These are phyloP conservation scores for Pygoscelis adeliae DNA, from an alignment of 2,113 vertebrate genomes.

Conservation along the genomic window DNA sequence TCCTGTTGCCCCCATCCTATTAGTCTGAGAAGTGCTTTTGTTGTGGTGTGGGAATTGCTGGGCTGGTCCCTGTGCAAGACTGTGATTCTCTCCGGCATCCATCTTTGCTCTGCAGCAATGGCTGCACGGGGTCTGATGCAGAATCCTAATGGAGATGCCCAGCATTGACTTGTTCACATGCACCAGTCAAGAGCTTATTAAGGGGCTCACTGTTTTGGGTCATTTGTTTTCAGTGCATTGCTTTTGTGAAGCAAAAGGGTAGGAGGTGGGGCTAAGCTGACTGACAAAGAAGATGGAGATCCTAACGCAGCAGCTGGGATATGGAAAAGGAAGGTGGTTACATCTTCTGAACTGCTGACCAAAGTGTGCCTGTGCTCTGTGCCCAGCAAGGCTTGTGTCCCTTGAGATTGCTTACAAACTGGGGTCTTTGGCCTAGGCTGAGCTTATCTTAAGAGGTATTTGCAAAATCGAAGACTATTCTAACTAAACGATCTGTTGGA, in stretches of 20 bases:
- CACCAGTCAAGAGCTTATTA: background rate
- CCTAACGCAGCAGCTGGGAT: background rate
- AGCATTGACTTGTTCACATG: background rate
- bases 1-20: background rate
- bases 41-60: background rate
- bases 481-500: background rate
- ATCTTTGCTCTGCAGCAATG: background rate
- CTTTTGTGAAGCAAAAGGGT: background rate
- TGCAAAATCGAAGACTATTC: background rate
- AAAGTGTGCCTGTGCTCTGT: background rate
- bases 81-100: background rate
- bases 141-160: background rate
- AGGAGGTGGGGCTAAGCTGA: background rate
- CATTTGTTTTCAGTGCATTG: background rate
- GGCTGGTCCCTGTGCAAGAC: background rate
- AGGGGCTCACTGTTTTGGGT: background rate
- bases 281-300: background rate
- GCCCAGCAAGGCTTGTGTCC: background rate
- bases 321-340: background rate
- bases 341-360: background rate
- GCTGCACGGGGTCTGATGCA: rapidly evolving
- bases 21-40: background rate
- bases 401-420: background rate
- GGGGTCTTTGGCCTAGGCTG: background rate
- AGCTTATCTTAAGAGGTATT: background rate